Base-by-base conservation (phyloP, 2,797 vertebrate species). In the Oophaga sylvatica region DNA sequence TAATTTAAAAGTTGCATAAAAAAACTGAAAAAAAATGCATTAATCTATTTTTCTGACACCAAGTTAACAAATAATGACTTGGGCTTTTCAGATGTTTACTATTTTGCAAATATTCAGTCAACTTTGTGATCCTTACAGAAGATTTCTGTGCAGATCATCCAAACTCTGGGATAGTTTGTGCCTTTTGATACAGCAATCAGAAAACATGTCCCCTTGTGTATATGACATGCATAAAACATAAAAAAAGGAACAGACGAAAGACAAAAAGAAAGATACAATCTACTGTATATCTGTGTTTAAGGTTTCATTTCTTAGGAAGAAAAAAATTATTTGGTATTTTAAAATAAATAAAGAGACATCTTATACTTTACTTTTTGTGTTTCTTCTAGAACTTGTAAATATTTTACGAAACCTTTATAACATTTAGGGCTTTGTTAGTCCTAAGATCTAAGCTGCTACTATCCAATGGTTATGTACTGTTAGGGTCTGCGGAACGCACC, bases 121-220 rank as follows among this genome's bases (percentile, higher is more conserved):
- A 20, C 89, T 88, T 86, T 91, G 85, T 89, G 75, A 90, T 31
- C 83, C 89, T 88, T 89, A 85, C 87, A 56, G 87, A 90, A 78
- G 76, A 90, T 88, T 89, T 90, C 90, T 85, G 13, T 45, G 78
- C 48, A 57, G 71, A 78, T 87, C 89, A 88, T 71, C 60, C 82
- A 77, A 2, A 60, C 15, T 63, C 68, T 48, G 87, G 89, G 90
- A 88, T 90, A 87, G 82, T 87, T 91, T 89, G 86, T 90, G 81
- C 90, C 89, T 91, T 91, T 91, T 90, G 91, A 90, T 90, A 90
- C 87, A 88, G 90, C 91, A 92, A 91, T 91, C 91, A 91, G 89
- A 85, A 90, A 92, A 90, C 86, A 0, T 90, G 89, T 90, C 90
- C 80, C 86, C 90, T 88, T 80, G 53, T 83, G 86, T 87, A 87